Conservation (phyloP, 2,113 vertebrate genomes). For the Eonycteris spelaea region DNA sequence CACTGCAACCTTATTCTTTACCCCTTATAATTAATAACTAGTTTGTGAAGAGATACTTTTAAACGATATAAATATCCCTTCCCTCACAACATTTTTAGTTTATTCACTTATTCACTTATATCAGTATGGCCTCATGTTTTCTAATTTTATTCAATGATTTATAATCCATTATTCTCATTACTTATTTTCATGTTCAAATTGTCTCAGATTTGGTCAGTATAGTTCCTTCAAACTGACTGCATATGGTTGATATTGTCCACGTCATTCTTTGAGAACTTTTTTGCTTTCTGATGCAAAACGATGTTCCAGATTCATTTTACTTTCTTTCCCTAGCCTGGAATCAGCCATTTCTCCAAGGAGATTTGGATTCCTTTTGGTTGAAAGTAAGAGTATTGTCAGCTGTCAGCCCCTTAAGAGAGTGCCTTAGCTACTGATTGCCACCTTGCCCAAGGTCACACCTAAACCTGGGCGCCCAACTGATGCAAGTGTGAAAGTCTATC, state of each 20-base stretch:
- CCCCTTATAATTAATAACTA: background rate
- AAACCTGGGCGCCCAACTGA: rapidly evolving
- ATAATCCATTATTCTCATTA: background rate
- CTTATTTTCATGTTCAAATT: background rate
- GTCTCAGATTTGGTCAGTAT: background rate
- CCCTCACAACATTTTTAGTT: background rate
- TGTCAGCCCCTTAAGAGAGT: background rate
- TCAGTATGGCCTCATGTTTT: background rate
- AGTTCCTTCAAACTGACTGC: background rate
- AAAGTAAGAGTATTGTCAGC: background rate
- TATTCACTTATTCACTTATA: background rate
- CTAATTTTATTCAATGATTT: background rate
- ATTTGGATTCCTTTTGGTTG: background rate
- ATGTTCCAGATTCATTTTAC: background rate
- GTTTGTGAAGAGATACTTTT: background rate
- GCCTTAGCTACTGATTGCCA: background rate
- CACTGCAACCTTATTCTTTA: background rate
- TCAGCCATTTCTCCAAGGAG: background rate
- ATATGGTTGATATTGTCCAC: background rate
- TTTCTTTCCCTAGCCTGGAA: background rate
- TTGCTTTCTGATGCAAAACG: background rate
- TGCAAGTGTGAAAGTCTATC: background rate
- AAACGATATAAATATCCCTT: background rate
- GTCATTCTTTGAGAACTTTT: background rate
- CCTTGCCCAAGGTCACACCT: background rate